These are phyloP conservation scores for Mythimna albipuncta DNA, from an alignment of 2,888 invertebrate genomes.

Conservation along the genomic window DNA sequence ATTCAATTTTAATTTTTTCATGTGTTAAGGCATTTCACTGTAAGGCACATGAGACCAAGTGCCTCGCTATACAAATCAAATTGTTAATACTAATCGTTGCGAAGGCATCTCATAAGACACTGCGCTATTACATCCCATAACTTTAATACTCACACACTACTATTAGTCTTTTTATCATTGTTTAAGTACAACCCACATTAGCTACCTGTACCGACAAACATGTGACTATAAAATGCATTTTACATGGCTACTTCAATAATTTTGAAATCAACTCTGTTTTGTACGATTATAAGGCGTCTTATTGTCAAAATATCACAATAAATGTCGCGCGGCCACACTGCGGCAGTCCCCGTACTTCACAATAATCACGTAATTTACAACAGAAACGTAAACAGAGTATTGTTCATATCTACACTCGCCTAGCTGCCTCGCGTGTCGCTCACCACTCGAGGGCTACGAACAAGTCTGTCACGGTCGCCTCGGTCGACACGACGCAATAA, in stretches of 20 bases:
- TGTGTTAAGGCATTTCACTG: conserved; percentile 27
- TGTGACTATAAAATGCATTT: conserved; percentile 68
- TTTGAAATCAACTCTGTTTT: conserved; percentile 69
- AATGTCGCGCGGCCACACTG: conserved; percentile 58
- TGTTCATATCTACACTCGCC: conserved; percentile 52
- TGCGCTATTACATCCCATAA: conserved; percentile 68
- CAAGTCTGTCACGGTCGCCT: conserved; percentile 3
- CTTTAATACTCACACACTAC: conserved; percentile 80
- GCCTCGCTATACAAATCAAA: conserved; percentile 71
- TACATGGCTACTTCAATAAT: conserved; percentile 65
- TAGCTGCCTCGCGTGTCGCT: conserved; percentile 70
- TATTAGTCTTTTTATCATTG: conserved; percentile 81
- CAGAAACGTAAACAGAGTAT: conserved; percentile 58
- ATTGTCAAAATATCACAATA: conserved; percentile 88
- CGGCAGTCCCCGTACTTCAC: conserved; percentile 45
- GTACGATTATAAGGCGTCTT: conserved; percentile 76
- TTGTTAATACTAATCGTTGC: conserved; percentile 83
- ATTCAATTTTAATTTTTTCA: not conserved
- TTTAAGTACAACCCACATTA: conserved; percentile 83
- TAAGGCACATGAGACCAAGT: conserved; percentile 62
- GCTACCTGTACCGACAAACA: conserved; percentile 49
- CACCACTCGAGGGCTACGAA: conserved; percentile 17
- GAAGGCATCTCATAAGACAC: conserved; percentile 82
- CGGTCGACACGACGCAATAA: conserved; percentile 16
- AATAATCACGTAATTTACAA: conserved; percentile 39